A percentile compares a stretch with the other conserved stretches of the same genome.
phyloP scores from a whole-genome alignment of 2,113 vertebrate genomes.

The Channa maculata region DNA sequence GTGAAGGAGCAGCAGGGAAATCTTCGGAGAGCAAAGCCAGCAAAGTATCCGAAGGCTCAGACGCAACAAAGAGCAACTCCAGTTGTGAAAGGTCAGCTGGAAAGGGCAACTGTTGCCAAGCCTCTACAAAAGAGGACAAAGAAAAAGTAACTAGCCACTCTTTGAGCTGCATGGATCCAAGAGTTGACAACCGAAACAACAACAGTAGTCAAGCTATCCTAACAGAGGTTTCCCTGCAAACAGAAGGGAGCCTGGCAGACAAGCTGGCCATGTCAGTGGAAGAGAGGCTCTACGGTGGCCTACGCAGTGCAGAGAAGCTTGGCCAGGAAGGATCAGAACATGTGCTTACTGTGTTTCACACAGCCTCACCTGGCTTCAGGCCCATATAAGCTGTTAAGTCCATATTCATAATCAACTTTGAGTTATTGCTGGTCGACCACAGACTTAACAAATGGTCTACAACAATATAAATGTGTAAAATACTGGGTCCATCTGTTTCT shows the following conservation, averaged over 20 bases:
- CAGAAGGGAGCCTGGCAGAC: constrained; percentile 66
- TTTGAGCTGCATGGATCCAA: constrained; percentile 64
- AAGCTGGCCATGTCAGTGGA: constrained; percentile 77
- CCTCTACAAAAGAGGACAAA: constrained; percentile 16
- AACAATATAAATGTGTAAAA: constrained; percentile 28
- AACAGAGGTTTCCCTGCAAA: constrained; percentile 49
- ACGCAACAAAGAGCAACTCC: constrained; percentile 4
- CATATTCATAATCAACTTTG: background rate
- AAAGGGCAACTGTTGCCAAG: background rate
- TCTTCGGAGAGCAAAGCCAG: background rate
- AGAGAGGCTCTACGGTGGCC: constrained; percentile 75
- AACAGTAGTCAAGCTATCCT: constrained; percentile 77
- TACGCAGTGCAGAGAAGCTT: constrained; percentile 58
- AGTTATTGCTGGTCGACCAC: too few relatives aligned
- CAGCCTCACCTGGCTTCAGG: constrained; percentile 71
- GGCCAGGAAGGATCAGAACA: constrained; percentile 51
- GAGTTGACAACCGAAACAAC: constrained; percentile 81
- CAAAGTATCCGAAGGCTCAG: constrained; percentile 15
- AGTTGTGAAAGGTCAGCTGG: background rate
- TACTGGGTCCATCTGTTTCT: background rate
- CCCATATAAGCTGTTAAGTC: constrained; percentile 55
- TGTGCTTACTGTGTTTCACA: constrained; percentile 52
- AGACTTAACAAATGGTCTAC: background rate
- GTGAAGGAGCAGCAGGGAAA: background rate
- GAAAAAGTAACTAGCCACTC: constrained; percentile 60